phyloP scores from a whole-genome alignment of 2,797 vertebrate genomes.

The Meriones psammophilus region DNA sequence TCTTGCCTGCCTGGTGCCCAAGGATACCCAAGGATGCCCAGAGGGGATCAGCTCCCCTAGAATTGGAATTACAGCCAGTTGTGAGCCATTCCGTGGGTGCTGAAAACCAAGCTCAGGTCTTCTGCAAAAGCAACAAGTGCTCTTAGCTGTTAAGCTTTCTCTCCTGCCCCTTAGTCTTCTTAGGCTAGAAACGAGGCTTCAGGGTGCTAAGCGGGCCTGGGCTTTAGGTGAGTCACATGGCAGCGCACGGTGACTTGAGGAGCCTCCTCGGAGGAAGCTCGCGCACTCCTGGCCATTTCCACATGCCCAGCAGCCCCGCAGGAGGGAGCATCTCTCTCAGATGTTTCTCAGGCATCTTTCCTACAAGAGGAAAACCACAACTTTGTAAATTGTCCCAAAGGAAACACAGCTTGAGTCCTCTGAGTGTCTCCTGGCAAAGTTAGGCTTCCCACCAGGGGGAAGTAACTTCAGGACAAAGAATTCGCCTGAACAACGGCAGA shows the following conservation, averaged over 20 bases:
- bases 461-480: conserved; percentile 67
- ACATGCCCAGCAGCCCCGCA: background rate
- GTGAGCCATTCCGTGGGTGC: background rate
- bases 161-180: background rate
- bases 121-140: background rate
- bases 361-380: conserved; percentile 57
- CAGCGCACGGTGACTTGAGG: background rate
- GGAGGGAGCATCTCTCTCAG: conserved; percentile 61
- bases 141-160: background rate
- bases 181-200: background rate
- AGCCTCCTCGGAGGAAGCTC: background rate
- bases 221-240: background rate
- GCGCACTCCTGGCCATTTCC: too few relatives aligned
- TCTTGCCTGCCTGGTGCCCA: background rate
- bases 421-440: conserved; percentile 75
- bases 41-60: background rate
- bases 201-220: background rate
- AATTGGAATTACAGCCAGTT: background rate
- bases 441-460: conserved; percentile 48
- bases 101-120: background rate
- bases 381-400: conserved; percentile 69
- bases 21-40: background rate
- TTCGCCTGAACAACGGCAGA: background rate
- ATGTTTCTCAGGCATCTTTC: conserved; percentile 76
- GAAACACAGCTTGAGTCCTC: conserved; percentile 71